Percentiles rank a stretch among this genome's conserved stretches.
Conservation (phyloP, 2,797 vertebrate genomes). For the Spea hammondii region DNA sequence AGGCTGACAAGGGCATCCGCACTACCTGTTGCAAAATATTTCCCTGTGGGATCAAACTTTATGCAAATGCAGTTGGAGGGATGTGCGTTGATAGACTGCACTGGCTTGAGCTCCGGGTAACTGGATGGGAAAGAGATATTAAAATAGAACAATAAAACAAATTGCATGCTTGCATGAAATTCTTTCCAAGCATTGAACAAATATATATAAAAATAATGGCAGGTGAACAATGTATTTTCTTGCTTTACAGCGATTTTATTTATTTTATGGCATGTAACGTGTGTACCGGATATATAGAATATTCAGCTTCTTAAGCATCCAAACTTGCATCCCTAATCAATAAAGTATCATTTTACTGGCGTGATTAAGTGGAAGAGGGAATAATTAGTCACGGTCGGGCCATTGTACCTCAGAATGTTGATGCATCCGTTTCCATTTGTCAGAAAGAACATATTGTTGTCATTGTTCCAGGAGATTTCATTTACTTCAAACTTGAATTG, state of each 20-base stretch:
- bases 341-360: no score
- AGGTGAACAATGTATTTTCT: no score
- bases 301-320: background rate
- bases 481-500: constrained; percentile 99
- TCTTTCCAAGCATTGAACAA: no score
- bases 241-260: no score
- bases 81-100: constrained; percentile 97
- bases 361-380: no score
- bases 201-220: no score
- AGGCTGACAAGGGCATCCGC: constrained; percentile 94
- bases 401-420: constrained; percentile 87
- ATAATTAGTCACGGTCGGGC: no score
- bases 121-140: constrained; percentile 62
- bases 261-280: no score
- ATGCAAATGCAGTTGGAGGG: constrained; percentile 99
- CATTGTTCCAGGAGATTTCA: constrained; percentile 98
- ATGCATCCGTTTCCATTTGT: constrained; percentile 97
- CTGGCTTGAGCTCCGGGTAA: constrained; percentile 94
- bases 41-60: constrained; percentile 95
- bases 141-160: background rate
- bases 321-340: no score
- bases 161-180: no score
- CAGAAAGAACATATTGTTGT: constrained; percentile 98
- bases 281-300: background rate
- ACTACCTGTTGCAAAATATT: constrained; percentile 95